Evolutionary conservation across 2,113 vertebrate species (phyloP).

Genomic region (Eulemur macaco): DNA sequence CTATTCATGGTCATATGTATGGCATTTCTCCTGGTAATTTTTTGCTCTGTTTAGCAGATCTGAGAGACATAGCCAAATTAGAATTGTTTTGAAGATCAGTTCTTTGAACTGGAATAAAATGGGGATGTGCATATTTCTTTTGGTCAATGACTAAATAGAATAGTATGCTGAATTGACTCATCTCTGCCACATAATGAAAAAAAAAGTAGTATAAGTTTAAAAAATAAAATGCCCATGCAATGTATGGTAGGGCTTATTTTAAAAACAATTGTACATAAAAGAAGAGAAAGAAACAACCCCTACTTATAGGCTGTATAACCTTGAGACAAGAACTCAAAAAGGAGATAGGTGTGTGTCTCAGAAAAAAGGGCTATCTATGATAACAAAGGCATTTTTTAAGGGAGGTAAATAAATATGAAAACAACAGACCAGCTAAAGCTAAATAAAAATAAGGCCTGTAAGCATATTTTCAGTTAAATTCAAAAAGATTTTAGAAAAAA

Average conservation of each 20-base stretch:
- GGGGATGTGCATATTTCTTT: slow-evolving; percentile 38
- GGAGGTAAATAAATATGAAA: neutral
- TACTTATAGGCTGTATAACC: neutral
- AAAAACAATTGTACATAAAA: neutral
- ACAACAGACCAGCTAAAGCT: neutral
- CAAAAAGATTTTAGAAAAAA: neutral
- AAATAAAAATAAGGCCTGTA: neutral
- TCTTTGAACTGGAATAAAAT: slow-evolving; percentile 53
- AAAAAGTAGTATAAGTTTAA: neutral
- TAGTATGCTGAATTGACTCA: neutral
- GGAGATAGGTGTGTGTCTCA: neutral
- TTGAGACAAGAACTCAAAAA: neutral
- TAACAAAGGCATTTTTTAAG: neutral
- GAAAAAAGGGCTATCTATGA: neutral
- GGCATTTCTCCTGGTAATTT: slow-evolving; percentile 60
- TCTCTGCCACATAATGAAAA: neutral
- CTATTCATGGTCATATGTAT: slow-evolving; percentile 17
- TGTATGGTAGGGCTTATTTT: neutral
- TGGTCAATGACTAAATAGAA: slow-evolving; percentile 42
- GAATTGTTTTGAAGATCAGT: neutral
- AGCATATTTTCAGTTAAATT: neutral
- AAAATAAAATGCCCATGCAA: neutral
- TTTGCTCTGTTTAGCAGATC: slow-evolving; percentile 59
- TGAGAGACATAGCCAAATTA: slow-evolving; percentile 51
- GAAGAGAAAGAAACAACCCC: neutral